These are phyloP conservation scores for Dasysyrphus tricinctus DNA, from an alignment of 2,888 invertebrate genomes.

Conservation along the genomic window DNA sequence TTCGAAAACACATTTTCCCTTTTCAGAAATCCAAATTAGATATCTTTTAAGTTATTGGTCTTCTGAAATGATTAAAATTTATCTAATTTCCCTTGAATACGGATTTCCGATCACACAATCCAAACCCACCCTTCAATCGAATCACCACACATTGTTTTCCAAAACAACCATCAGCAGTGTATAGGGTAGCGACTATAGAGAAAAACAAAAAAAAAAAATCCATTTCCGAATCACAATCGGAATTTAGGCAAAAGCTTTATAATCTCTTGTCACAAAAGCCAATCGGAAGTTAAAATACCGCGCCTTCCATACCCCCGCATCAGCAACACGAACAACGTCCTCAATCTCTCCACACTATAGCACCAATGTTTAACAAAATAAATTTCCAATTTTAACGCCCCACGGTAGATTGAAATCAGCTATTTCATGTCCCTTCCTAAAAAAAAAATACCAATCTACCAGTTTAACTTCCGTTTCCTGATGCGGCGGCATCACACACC, in stretches of 20 bases:
- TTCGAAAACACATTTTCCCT: too few species aligned
- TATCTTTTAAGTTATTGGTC: too few species aligned
- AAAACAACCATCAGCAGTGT: neutral
- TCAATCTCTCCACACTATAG: neutral
- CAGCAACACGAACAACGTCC: neutral
- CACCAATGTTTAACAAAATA: slow-evolving; percentile 67
- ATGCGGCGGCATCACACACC: slow-evolving; percentile 44
- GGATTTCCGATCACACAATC: slow-evolving; percentile 23
- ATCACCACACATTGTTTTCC: neutral
- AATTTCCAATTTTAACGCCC: slow-evolving; percentile 74
- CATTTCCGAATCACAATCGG: slow-evolving; percentile 67
- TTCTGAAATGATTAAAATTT: slow-evolving; percentile 21
- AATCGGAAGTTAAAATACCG: slow-evolving; percentile 69
- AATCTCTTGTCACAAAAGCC: slow-evolving; percentile 65
- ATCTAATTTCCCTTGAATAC: slow-evolving; percentile 27
- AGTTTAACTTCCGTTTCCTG: slow-evolving; percentile 63
- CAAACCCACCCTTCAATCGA: neutral
- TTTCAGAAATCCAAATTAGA: too few species aligned
- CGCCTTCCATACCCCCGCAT: slow-evolving; percentile 27
- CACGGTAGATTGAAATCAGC: slow-evolving; percentile 67
- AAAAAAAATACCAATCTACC: slow-evolving; percentile 56
- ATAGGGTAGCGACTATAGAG: neutral
- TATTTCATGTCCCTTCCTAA: slow-evolving; percentile 59
- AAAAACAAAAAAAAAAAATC: slow-evolving; percentile 22
- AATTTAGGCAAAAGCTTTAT: slow-evolving; percentile 59